Conservation (phyloP, 2,113 vertebrate species). For the Mesembrinibis cayennensis region DNA sequence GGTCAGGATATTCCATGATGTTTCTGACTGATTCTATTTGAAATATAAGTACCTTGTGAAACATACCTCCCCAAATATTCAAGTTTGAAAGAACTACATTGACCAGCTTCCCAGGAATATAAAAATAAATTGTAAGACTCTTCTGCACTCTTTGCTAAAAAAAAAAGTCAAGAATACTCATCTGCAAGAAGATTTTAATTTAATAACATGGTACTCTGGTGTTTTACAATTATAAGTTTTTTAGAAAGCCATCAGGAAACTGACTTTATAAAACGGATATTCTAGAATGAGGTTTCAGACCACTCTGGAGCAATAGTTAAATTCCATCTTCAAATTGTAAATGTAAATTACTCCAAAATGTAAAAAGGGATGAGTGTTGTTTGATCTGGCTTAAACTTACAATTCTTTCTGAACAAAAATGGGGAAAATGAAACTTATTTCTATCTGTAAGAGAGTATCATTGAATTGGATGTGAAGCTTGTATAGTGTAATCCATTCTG, state of each 20-base stretch:
- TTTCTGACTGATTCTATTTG: not conserved
- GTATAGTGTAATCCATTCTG: not conserved
- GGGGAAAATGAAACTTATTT: not conserved
- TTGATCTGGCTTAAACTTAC: not conserved
- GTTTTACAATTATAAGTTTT: not conserved
- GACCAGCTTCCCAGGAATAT: not conserved
- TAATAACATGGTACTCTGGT: not conserved
- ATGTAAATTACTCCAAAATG: not conserved
- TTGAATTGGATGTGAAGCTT: not conserved
- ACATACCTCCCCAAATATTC: not conserved
- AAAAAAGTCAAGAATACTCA: not conserved
- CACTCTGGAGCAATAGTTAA: not conserved
- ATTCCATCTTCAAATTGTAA: not conserved
- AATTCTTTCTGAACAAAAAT: not conserved
- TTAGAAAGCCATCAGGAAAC: not conserved
- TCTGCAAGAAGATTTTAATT: not conserved
- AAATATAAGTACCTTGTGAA: not conserved
- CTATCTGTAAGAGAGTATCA: not conserved
- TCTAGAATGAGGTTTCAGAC: not conserved
- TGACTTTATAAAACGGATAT: not conserved
- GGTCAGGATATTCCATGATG: not conserved
- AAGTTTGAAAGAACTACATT: not conserved
- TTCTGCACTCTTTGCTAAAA: not conserved
- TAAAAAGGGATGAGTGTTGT: not conserved
- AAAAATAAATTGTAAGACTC: accelerated